These are phyloP conservation scores for Pseudomyrmex concolor DNA, from an alignment of 1,140 invertebrate genomes.

Conservation along the genomic window DNA sequence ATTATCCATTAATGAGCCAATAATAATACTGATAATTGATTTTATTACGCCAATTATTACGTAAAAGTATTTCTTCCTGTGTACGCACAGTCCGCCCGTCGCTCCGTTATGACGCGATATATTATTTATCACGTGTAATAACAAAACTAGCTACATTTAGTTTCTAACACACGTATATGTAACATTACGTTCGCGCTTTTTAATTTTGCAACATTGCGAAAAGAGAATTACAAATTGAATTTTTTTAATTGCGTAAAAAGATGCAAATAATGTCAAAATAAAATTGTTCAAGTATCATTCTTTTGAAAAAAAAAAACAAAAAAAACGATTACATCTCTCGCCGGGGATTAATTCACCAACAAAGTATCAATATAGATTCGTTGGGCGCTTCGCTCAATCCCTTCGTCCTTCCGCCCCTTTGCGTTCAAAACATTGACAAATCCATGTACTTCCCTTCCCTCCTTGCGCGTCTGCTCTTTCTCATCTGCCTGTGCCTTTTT, in stretches of 20 bases:
- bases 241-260: no score
- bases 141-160: slow-evolving; percentile 40
- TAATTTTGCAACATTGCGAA: no score
- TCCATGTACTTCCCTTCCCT: slow-evolving; percentile 51
- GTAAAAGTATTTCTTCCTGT: slow-evolving; percentile 47
- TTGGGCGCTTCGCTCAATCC: slow-evolving; percentile 25
- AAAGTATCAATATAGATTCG: not conserved
- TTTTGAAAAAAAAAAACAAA: not conserved
- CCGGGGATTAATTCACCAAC: slow-evolving; percentile 22
- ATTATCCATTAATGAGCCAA: slow-evolving; percentile 51
- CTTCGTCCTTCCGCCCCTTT: slow-evolving; percentile 21
- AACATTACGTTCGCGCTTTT: no score
- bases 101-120: slow-evolving; percentile 1
- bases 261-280: not conserved
- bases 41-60: slow-evolving; percentile 53
- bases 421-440: slow-evolving; percentile 66
- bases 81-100: not conserved
- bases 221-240: no score
- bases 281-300: not conserved
- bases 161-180: not conserved
- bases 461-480: slow-evolving; percentile 54
- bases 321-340: not conserved
- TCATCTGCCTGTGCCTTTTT: slow-evolving; percentile 70
- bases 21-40: slow-evolving; percentile 58
- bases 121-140: slow-evolving; percentile 46